phyloP scores from a whole-genome alignment of 53 echinoderm and acorn worm species.

The Mesocentrotus franciscanus region DNA sequence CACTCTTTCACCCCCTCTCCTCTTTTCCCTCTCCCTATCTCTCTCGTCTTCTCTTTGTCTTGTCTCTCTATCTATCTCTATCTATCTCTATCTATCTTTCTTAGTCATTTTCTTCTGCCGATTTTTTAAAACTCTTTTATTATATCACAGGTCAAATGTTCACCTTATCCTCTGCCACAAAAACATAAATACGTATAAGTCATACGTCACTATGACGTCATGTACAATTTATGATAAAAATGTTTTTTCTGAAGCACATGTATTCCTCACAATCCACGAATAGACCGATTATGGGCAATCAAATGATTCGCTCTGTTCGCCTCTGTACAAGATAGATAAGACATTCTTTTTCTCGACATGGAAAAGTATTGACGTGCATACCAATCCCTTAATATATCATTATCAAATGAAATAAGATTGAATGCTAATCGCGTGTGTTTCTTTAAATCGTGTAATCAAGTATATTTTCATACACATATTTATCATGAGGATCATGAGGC shows the following conservation, averaged over 20 bases:
- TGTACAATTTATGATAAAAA: neutral
- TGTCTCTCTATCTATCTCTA: neutral
- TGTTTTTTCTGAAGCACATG: neutral
- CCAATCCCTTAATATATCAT: neutral
- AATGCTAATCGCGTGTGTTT: neutral
- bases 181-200: neutral
- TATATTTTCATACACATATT: too few relatives aligned
- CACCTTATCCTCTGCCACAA: neutral
- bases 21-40: neutral
- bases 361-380: neutral
- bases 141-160: too few relatives aligned
- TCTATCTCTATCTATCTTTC: neutral
- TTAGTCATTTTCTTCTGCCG: neutral
- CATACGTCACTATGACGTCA: constrained; percentile 21
- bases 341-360: neutral
- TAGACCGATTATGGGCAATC: neutral
- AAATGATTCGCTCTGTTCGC: neutral
- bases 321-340: neutral
- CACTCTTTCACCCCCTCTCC: neutral
- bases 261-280: neutral
- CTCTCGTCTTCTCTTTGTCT: neutral
- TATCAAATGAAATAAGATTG: neutral
- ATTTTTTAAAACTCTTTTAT: too few relatives aligned
- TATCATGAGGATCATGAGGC: too few relatives aligned
- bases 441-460: too few relatives aligned